These are phyloP conservation scores for Neria commutata DNA, from an alignment of 2,888 invertebrate species.

Conservation along the genomic window DNA sequence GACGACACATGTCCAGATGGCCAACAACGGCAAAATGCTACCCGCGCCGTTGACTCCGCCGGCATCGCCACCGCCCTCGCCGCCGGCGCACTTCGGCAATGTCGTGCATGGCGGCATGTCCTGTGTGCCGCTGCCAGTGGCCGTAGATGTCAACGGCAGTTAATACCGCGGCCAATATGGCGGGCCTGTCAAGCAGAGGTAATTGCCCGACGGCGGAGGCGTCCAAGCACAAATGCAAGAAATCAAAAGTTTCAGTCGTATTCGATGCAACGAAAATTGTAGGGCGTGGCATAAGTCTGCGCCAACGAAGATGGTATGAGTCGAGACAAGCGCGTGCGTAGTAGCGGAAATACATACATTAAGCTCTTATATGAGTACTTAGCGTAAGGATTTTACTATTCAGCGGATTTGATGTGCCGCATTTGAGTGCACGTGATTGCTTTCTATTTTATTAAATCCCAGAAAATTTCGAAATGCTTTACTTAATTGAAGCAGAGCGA, in stretches of 20 bases:
- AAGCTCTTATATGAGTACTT: no score
- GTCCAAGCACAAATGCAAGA: no score
- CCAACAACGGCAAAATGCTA: conserved; percentile 32
- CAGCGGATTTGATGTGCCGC: not conserved
- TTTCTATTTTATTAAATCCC: not conserved
- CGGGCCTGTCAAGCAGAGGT: no score
- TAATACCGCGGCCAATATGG: conserved; percentile 38
- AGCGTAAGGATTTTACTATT: conserved; percentile 21
- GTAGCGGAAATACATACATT: no score
- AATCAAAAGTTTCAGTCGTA: not conserved
- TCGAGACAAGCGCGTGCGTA: no score
- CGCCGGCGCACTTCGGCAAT: conserved; percentile 36
- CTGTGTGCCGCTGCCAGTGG: conserved; percentile 34
- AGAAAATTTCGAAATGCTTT: no score
- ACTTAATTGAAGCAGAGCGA: no score
- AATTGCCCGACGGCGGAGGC: no score
- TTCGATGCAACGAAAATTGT: not conserved
- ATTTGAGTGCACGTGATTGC: conserved; percentile 13
- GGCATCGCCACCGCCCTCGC: conserved; percentile 43
- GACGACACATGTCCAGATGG: no score
- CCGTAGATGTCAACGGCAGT: conserved; percentile 53
- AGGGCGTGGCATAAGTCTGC: not conserved
- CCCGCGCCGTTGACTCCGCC: conserved; percentile 51
- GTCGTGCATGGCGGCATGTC: conserved; percentile 31
- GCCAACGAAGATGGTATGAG: not conserved